Evolutionary conservation across 2,113 vertebrate species (phyloP).

Genomic region (Microcebus murinus): DNA sequence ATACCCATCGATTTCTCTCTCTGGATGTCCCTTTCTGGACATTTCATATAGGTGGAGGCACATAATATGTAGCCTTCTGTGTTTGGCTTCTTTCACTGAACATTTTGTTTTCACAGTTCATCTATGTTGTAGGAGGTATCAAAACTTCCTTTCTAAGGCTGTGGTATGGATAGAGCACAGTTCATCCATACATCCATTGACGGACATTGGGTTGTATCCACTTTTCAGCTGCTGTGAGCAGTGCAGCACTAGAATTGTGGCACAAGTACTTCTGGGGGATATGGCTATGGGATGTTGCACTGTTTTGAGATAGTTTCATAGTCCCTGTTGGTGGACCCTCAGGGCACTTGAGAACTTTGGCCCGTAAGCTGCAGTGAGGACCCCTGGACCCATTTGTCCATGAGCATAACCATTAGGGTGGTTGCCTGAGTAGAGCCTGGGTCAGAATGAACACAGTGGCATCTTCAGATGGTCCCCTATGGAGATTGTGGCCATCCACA

Average conservation of each 20-base stretch:
- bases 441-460: too few species aligned
- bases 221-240: fast-evolving
- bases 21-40: not conserved
- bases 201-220: fast-evolving
- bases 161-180: not conserved
- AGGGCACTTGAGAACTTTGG: fast-evolving
- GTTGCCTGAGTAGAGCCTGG: not conserved
- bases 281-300: fast-evolving
- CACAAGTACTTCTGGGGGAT: not conserved
- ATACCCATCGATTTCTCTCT: fast-evolving
- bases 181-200: fast-evolving
- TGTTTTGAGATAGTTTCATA: too few species aligned
- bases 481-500: fast-evolving
- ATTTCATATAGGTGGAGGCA: fast-evolving
- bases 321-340: not conserved
- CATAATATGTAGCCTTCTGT: fast-evolving
- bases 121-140: fast-evolving
- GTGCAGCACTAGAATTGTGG: not conserved
- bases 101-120: not conserved
- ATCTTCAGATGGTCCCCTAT: fast-evolving
- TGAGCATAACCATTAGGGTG: fast-evolving
- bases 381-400: not conserved
- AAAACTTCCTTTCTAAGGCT: not conserved
- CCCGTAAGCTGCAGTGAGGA: fast-evolving
- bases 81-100: not conserved